Evolutionary conservation across 2,888 invertebrate genomes (phyloP).

Genomic region (Lydus trimaculatus): DNA sequence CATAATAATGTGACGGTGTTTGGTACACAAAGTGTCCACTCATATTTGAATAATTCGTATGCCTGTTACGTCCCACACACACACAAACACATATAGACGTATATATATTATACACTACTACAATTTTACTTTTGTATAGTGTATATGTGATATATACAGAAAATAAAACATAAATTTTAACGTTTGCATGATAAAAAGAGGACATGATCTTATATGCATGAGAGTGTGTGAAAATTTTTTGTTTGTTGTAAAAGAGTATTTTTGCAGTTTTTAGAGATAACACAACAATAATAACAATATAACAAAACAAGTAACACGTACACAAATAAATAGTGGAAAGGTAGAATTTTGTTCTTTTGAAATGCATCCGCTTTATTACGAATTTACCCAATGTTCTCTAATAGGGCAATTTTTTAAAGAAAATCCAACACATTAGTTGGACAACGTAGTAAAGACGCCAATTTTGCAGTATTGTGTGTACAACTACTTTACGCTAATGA

Average conservation of each 20-base stretch:
- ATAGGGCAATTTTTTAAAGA: no score
- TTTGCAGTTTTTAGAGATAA: neutral
- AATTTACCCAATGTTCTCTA: no score
- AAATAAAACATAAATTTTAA: neutral
- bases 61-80: slow-evolving; percentile 36
- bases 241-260: neutral
- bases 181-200: neutral
- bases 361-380: no score
- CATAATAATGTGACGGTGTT: slow-evolving; percentile 45
- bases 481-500: no score
- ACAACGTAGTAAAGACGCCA: no score
- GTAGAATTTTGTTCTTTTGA: no score
- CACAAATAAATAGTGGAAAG: no score
- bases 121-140: neutral
- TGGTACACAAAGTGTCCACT: slow-evolving; percentile 40
- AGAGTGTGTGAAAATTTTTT: neutral
- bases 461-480: no score
- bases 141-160: neutral
- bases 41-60: slow-evolving; percentile 44
- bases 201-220: slow-evolving; percentile 3
- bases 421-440: no score
- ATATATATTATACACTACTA: no score
- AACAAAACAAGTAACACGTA: no score
- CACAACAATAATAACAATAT: neutral
- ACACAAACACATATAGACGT: slow-evolving; percentile 30